A percentile compares a stretch with the other conserved stretches of the same genome.
Conservation (phyloP, 2,113 vertebrate genomes). For the Ariopsis seemanni region DNA sequence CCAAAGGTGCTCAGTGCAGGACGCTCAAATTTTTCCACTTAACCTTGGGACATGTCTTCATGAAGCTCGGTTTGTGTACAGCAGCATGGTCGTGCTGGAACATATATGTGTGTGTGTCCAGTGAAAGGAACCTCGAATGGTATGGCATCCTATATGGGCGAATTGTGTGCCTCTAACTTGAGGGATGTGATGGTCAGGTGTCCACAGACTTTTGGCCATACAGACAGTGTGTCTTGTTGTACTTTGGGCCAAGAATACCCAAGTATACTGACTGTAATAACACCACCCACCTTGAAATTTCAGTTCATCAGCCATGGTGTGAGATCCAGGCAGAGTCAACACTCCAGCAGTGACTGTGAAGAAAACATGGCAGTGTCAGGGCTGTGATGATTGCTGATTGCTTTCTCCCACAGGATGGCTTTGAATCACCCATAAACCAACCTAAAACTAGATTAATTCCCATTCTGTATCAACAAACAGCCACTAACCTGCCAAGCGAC, state of each 20-base stretch:
- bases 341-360: neutral
- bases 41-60: neutral
- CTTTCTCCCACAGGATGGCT: neutral
- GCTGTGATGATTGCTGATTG: too few species aligned
- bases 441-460: neutral
- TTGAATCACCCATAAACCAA: neutral
- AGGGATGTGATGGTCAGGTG: neutral
- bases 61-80: neutral
- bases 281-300: conserved; percentile 77
- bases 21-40: neutral
- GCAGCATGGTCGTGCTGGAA: neutral
- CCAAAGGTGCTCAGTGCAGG: neutral
- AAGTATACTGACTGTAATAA: neutral
- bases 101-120: neutral
- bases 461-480: neutral
- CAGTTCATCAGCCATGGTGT: conserved; percentile 78
- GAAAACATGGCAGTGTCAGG: neutral
- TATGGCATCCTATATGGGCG: neutral
- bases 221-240: neutral
- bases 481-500: conserved; percentile 31
- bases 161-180: neutral
- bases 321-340: neutral
- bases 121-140: neutral
- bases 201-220: neutral
- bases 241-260: neutral